These are phyloP conservation scores for Columba guinea DNA, from an alignment of 2,797 vertebrate genomes.

Conservation along the genomic window DNA sequence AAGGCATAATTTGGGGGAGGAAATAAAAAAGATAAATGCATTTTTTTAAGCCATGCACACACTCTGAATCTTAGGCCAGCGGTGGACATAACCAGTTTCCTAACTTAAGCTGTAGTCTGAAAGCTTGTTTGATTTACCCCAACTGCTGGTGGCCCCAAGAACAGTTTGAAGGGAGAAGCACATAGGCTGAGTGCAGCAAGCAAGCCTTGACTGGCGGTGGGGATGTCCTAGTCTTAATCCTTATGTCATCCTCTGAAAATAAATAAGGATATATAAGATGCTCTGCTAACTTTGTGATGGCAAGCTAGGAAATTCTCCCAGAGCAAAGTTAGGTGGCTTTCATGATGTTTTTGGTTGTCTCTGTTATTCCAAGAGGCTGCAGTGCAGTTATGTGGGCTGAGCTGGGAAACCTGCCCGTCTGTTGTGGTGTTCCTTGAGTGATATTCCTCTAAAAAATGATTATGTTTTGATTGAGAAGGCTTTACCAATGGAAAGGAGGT, in stretches of 20 bases:
- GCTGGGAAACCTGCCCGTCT: background rate
- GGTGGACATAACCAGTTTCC: background rate
- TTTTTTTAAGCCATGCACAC: background rate
- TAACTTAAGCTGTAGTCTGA: background rate
- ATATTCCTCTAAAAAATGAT: background rate
- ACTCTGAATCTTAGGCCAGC: background rate
- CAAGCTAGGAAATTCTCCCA: background rate
- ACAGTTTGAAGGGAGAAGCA: background rate
- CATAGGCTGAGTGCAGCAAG: background rate
- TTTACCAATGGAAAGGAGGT: background rate
- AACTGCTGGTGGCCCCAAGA: background rate
- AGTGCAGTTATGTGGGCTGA: background rate
- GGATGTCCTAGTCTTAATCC: background rate
- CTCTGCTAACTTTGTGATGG: background rate
- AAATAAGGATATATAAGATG: background rate
- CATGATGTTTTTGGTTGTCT: background rate
- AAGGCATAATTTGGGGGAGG: background rate
- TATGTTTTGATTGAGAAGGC: background rate
- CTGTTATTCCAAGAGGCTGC: background rate
- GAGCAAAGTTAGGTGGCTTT: background rate
- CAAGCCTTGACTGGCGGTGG: accelerated
- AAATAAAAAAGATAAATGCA: background rate
- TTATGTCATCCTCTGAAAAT: background rate
- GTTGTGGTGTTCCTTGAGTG: background rate
- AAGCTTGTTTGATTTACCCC: background rate